Evolutionary conservation across 2,888 invertebrate species (phyloP).

Genomic region (Plutella xylostella): DNA sequence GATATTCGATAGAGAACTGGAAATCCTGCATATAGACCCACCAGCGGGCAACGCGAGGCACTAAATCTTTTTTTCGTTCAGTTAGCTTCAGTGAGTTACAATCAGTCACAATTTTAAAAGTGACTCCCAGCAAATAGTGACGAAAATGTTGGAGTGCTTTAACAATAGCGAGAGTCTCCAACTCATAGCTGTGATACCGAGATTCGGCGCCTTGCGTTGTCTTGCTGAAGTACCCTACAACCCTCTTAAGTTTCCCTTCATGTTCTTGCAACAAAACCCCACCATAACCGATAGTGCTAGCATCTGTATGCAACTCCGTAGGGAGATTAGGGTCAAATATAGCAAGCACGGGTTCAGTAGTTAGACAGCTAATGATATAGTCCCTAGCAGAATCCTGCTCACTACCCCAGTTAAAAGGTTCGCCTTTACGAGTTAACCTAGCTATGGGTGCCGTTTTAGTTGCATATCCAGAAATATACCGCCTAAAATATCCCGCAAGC

Average conservation of each 20-base stretch:
- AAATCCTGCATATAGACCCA: too few relatives aligned
- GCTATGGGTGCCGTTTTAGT: slow-evolving; percentile 13
- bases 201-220: slow-evolving; percentile 14
- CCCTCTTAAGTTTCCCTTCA: slow-evolving; percentile 7
- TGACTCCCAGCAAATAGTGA: not conserved
- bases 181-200: slow-evolving; percentile 1
- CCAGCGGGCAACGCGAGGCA: not conserved
- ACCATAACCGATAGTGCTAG: slow-evolving; percentile 18
- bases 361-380: slow-evolving; percentile 15
- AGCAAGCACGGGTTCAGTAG: slow-evolving; percentile 18
- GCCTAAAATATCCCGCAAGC: slow-evolving; percentile 17
- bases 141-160: not conserved
- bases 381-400: slow-evolving; percentile 15
- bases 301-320: slow-evolving; percentile 19
- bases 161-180: slow-evolving; percentile 2
- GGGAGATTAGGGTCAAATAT: slow-evolving; percentile 17
- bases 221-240: slow-evolving; percentile 21
- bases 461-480: slow-evolving; percentile 13
- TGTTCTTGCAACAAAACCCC: slow-evolving; percentile 19
- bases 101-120: not conserved
- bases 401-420: not conserved
- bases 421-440: not conserved
- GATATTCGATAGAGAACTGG: not conserved
- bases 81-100: not conserved
- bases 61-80: not conserved